Evolutionary conservation across 2,113 vertebrate species (phyloP).

Genomic region (Stegostoma tigrinum): DNA sequence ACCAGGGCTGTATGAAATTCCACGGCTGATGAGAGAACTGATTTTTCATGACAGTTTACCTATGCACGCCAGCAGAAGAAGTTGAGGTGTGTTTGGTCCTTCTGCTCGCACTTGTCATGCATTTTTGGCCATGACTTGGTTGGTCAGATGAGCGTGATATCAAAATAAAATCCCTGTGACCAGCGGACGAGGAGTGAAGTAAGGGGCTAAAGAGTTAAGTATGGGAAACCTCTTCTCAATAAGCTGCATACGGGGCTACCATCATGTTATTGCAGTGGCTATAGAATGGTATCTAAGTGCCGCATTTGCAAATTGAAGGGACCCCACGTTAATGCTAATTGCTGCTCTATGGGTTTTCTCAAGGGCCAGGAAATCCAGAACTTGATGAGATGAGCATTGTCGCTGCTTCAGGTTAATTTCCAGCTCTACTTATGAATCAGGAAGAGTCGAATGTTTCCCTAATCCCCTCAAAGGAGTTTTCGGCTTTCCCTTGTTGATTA

Average conservation of each 20-base stretch:
- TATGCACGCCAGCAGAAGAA: background rate
- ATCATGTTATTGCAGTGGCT: background rate
- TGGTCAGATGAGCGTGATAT: background rate
- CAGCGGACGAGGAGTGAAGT: background rate
- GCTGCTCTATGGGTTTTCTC: background rate
- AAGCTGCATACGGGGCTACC: background rate
- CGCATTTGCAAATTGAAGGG: background rate
- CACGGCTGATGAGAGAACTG: background rate
- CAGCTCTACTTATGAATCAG: background rate
- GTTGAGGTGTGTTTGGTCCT: background rate
- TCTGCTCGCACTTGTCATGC: background rate
- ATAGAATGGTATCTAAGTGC: background rate
- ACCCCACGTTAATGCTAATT: background rate
- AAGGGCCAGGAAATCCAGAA: background rate
- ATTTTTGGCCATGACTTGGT: background rate
- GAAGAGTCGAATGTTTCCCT: background rate
- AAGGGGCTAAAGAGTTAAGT: background rate
- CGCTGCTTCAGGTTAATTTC: background rate
- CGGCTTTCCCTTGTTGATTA: background rate
- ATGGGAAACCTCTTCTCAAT: background rate
- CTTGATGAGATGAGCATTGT: too few relatives aligned
- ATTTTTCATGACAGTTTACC: background rate
- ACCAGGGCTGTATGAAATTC: background rate
- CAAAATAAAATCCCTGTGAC: background rate
- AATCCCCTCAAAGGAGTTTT: background rate